These are phyloP conservation scores for Acanthaster planci DNA, from an alignment of 35 echinoderm and acorn worm species.

Conservation along the genomic window DNA sequence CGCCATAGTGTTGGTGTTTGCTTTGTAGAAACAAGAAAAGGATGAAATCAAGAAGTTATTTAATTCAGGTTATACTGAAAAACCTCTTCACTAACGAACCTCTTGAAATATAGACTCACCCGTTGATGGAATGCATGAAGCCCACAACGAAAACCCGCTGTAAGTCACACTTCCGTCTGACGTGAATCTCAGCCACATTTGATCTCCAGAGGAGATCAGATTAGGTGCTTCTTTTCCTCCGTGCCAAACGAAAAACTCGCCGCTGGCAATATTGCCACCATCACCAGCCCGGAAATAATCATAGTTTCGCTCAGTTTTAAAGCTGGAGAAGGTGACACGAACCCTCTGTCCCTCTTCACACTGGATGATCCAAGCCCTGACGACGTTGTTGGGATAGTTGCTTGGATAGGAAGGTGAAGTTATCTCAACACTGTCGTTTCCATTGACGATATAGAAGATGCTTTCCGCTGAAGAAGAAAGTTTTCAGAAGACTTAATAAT, in stretches of 20 bases:
- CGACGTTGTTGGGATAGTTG: background rate
- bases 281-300: background rate
- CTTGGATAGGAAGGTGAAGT: background rate
- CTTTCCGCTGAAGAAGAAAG: too few species aligned
- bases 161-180: background rate
- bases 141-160: background rate
- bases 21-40: too few species aligned
- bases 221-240: background rate
- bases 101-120: background rate
- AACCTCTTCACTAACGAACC: too few species aligned
- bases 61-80: too few species aligned
- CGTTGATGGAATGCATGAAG: background rate
- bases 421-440: background rate
- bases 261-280: background rate
- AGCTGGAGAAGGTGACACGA: background rate
- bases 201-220: background rate
- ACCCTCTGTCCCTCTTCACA: background rate
- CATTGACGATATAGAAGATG: too few species aligned
- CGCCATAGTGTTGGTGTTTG: too few species aligned
- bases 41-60: too few species aligned
- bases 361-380: background rate
- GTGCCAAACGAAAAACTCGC: background rate
- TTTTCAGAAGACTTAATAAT: too few species aligned
- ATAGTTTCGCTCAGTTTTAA: background rate
- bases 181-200: conserved; percentile 1